A percentile compares a stretch with the other conserved stretches of the same genome.
phyloP scores from a whole-genome alignment of 1,140 invertebrate species.

The Aphis gossypii region DNA sequence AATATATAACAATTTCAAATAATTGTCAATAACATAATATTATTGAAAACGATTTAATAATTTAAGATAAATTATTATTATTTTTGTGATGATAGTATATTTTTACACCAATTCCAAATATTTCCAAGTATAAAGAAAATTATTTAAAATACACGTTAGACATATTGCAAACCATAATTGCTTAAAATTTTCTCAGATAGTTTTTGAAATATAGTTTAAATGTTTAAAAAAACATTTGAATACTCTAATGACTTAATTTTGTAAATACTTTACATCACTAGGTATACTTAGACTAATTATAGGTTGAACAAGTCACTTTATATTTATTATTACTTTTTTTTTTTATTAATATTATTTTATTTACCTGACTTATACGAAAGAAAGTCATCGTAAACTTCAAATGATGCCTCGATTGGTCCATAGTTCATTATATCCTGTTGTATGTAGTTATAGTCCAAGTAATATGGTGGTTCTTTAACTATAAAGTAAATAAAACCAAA shows the following conservation, averaged over 20 bases:
- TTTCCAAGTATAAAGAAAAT: background rate
- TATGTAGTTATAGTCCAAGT: background rate
- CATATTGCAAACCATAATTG: background rate
- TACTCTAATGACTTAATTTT: too few species aligned
- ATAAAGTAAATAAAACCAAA: background rate
- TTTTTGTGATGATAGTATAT: too few species aligned
- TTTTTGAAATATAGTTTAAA: too few species aligned
- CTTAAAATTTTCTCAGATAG: too few species aligned
- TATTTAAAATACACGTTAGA: background rate
- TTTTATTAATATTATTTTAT: background rate
- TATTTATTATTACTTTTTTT: background rate
- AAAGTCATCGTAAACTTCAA: constrained; percentile 52
- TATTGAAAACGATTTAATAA: background rate
- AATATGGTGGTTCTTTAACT: background rate
- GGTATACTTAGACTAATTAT: too few species aligned
- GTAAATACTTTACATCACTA: too few species aligned
- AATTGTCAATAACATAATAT: background rate
- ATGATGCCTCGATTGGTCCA: constrained; percentile 36
- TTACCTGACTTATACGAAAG: constrained; percentile 51
- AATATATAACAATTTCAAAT: too few species aligned
- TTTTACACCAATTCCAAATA: background rate
- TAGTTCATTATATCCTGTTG: constrained; percentile 37
- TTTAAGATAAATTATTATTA: background rate
- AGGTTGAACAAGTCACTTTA: background rate
- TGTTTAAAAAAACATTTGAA: background rate